Percentiles rank a stretch among this genome's conserved stretches.
These are phyloP conservation scores for Drosophila takahashii DNA, from an alignment of 1,140 invertebrate species.

Conservation along the genomic window DNA sequence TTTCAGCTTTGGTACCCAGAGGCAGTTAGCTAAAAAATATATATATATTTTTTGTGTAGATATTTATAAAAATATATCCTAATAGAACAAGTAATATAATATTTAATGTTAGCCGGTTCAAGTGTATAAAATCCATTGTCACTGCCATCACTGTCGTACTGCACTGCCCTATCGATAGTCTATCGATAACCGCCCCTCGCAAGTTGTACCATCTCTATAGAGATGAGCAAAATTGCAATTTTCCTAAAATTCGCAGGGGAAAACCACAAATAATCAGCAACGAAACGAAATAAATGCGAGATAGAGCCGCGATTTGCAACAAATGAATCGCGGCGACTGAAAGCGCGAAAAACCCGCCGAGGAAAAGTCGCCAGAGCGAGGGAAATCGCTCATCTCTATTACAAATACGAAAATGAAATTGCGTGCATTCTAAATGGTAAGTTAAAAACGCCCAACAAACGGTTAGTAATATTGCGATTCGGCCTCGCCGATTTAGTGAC, in stretches of 20 bases:
- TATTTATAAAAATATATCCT: too few relatives aligned
- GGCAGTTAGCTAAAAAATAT: too few relatives aligned
- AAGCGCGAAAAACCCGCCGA: slow-evolving; percentile 2
- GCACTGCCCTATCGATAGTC: background rate
- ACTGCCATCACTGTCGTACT: background rate
- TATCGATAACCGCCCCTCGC: background rate
- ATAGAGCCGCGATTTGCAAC: background rate
- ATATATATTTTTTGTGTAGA: too few relatives aligned
- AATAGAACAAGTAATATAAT: too few relatives aligned
- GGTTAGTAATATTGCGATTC: background rate
- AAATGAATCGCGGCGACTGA: background rate
- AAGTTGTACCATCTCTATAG: slow-evolving; percentile 11
- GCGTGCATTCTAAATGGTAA: slow-evolving; percentile 54
- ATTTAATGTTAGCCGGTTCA: too few relatives aligned
- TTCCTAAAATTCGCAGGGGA: slow-evolving; percentile 11
- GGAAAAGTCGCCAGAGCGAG: slow-evolving; percentile 9
- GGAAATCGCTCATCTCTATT: slow-evolving; percentile 44
- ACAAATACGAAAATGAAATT: slow-evolving; percentile 49
- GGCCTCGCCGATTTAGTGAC: background rate
- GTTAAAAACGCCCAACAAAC: slow-evolving; percentile 8
- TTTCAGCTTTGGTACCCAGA: too few relatives aligned
- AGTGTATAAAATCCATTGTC: too few relatives aligned
- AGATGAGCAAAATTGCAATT: slow-evolving; percentile 47
- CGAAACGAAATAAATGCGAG: slow-evolving; percentile 3
- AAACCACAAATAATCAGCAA: slow-evolving; percentile 5